Conservation (phyloP, 2,888 invertebrate genomes). For the Dynastes hyllus region DNA sequence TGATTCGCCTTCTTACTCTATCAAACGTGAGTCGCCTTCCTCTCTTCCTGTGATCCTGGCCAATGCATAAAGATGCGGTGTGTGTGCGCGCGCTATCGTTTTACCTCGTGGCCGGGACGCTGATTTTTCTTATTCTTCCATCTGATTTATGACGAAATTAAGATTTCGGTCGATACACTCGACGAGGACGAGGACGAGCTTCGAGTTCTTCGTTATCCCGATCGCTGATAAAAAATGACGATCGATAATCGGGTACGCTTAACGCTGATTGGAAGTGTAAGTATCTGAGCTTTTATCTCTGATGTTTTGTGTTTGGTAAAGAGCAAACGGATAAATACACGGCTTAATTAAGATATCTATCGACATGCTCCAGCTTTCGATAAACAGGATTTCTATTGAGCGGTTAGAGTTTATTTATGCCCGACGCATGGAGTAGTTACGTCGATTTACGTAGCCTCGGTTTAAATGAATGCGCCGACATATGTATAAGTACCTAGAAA, state of each 20-base stretch:
- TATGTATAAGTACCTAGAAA: neutral
- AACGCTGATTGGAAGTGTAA: slow-evolving; percentile 47
- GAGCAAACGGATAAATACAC: slow-evolving; percentile 44
- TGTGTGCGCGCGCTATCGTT: neutral
- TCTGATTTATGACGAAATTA: slow-evolving; percentile 32
- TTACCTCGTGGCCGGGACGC: neutral
- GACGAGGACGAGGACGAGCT: slow-evolving; percentile 15
- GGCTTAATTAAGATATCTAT: slow-evolving; percentile 47
- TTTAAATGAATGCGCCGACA: slow-evolving; percentile 18
- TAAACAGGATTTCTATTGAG: slow-evolving; percentile 40
- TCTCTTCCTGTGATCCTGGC: slow-evolving; percentile 39
- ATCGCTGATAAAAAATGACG: slow-evolving; percentile 31
- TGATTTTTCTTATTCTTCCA: slow-evolving; percentile 24
- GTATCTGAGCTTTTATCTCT: slow-evolving; percentile 44
- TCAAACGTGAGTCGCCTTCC: slow-evolving; percentile 22
- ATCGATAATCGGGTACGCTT: slow-evolving; percentile 32
- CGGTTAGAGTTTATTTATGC: slow-evolving; percentile 46
- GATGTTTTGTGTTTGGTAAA: slow-evolving; percentile 37
- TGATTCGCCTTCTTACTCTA: slow-evolving; percentile 35
- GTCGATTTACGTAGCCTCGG: slow-evolving; percentile 25
- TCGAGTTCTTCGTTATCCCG: neutral
- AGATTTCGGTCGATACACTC: slow-evolving; percentile 41
- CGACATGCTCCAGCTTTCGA: slow-evolving; percentile 36
- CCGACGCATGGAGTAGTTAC: slow-evolving; percentile 27
- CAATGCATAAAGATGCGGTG: neutral